phyloP scores from a whole-genome alignment of 2,888 invertebrate species.

The Eurytoma adleriae region DNA sequence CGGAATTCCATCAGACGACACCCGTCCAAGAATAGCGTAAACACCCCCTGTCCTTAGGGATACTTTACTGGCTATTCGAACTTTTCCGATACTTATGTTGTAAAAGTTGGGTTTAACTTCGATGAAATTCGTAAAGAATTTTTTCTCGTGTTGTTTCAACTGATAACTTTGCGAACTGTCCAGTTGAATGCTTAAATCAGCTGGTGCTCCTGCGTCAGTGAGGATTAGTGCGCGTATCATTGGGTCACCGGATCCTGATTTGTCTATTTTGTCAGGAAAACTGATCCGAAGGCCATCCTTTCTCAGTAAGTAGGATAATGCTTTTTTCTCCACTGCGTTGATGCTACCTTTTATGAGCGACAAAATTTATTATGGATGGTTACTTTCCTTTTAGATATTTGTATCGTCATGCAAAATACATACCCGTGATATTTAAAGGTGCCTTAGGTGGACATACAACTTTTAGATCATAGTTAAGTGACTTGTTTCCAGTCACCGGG shows the following conservation, averaged over 20 bases:
- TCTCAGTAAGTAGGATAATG: slow-evolving; percentile 17
- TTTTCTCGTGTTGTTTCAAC: background rate
- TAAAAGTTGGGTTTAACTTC: slow-evolving; percentile 74
- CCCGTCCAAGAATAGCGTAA: slow-evolving; percentile 79
- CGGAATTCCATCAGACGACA: slow-evolving; percentile 64
- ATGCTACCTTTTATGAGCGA: background rate
- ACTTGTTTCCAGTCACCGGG: slow-evolving; percentile 15
- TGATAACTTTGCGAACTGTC: slow-evolving; percentile 17
- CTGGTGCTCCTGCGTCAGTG: background rate
- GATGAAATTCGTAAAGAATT: slow-evolving; percentile 54
- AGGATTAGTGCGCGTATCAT: slow-evolving; percentile 68
- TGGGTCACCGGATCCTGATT: slow-evolving; percentile 71
- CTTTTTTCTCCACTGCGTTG: background rate
- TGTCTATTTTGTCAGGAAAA: slow-evolving; percentile 55
- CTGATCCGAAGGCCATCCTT: background rate
- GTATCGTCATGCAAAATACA: too few relatives aligned
- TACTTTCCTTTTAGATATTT: too few relatives aligned
- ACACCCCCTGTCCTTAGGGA: slow-evolving; percentile 78
- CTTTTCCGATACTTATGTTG: slow-evolving; percentile 71
- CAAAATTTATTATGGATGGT: too few relatives aligned
- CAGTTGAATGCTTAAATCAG: background rate
- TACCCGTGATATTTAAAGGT: too few relatives aligned
- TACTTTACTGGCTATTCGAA: slow-evolving; percentile 50
- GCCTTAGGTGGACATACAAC: too few relatives aligned
- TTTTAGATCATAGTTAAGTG: slow-evolving; percentile 10